Evolutionary conservation across 2,797 vertebrate genomes (phyloP).

Genomic region (Pantherophis vulpinus): DNA sequence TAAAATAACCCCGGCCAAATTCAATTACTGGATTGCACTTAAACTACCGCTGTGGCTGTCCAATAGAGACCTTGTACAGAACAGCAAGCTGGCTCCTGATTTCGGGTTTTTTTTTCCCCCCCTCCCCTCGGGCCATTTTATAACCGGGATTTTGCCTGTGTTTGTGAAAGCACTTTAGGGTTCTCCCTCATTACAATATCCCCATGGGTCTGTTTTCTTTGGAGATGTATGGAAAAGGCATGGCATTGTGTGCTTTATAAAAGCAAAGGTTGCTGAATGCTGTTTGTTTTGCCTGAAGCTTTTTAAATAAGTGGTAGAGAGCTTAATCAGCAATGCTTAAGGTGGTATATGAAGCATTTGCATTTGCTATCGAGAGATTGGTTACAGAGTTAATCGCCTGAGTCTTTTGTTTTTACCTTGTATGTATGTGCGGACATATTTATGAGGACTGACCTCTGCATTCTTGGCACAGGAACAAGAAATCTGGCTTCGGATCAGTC

Average conservation of each 20-base stretch:
- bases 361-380: slow-evolving; percentile 11
- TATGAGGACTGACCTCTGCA: slow-evolving; percentile 39
- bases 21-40: not conserved
- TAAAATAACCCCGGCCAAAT: not conserved
- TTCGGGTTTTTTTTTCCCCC: fast-evolving
- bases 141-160: not conserved
- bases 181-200: not conserved
- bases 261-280: not conserved
- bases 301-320: not conserved
- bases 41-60: too few relatives aligned
- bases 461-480: slow-evolving; percentile 48
- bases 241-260: not conserved
- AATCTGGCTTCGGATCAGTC: slow-evolving; percentile 38
- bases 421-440: not conserved
- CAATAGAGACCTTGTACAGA: not conserved
- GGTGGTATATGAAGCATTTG: slow-evolving; percentile 15
- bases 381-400: not conserved
- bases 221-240: not conserved
- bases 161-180: not conserved
- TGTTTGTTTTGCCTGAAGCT: not conserved
- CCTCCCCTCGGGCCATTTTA: not conserved
- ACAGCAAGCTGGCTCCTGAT: not conserved
- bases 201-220: not conserved
- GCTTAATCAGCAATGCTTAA: slow-evolving; percentile 5
- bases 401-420: not conserved